Percentiles rank a stretch among this genome's conserved stretches.
phyloP scores from a whole-genome alignment of 64 coral and sea anemone genomes.

The Trachythela sp. region DNA sequence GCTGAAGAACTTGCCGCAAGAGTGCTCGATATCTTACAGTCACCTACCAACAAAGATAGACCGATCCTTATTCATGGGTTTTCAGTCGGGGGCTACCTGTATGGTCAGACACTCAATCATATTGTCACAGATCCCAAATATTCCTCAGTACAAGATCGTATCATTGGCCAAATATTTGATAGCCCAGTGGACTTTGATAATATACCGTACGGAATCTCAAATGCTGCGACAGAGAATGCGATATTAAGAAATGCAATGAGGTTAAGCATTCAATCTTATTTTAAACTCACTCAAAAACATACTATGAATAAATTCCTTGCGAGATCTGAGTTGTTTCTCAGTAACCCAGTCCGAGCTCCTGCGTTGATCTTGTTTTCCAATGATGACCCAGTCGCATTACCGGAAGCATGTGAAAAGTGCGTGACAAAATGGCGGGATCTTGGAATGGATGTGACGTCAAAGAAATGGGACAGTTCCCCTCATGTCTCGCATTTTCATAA shows the following conservation, averaged over 20 bases:
- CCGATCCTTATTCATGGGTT: constrained; percentile 80
- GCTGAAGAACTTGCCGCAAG: constrained; percentile 61
- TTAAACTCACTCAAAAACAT: constrained; percentile 24
- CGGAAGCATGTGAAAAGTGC: constrained; percentile 36
- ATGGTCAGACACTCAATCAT: constrained; percentile 78
- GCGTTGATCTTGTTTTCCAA: constrained; percentile 45
- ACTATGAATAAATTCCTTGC: constrained; percentile 17
- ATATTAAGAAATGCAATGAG: constrained; percentile 48
- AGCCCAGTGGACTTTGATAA: constrained; percentile 85
- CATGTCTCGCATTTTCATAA: constrained; percentile 90
- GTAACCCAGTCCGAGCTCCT: constrained; percentile 28
- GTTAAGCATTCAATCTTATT: constrained; percentile 53
- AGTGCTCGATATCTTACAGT: constrained; percentile 58
- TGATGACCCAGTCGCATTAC: constrained; percentile 34
- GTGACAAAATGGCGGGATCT: constrained; percentile 27
- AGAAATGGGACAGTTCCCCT: constrained; percentile 54
- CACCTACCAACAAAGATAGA: constrained; percentile 50
- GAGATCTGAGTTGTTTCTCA: constrained; percentile 30
- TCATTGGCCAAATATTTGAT: constrained; percentile 82
- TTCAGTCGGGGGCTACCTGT: constrained; percentile 84
- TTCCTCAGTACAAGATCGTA: constrained; percentile 59
- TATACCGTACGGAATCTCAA: constrained; percentile 70
- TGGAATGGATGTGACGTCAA: constrained; percentile 38
- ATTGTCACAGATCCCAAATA: constrained; percentile 65
- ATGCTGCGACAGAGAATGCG: constrained; percentile 58